Evolutionary conservation across 2,113 vertebrate species (phyloP), one percentile per base, ranked within the genome.

Genomic region (Nymphicus hollandicus): DNA sequence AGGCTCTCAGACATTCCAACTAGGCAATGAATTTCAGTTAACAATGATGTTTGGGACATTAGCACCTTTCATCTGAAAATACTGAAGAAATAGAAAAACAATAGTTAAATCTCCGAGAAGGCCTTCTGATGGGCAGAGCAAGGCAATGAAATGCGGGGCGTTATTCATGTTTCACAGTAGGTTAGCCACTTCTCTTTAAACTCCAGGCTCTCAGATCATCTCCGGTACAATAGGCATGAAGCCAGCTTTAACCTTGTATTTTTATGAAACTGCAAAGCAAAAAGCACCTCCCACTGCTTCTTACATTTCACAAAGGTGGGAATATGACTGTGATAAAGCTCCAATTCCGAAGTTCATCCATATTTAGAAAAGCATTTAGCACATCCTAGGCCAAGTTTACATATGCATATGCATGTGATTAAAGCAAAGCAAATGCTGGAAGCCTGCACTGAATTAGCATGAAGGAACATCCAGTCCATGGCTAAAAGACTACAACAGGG

Each of bases 231-330:
- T 89, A 81, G 86, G 69, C 91, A 72, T 5, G 0, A 31, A 83
- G 76, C 86, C 89, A 84, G 74, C 25, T 86, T 82, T 76, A 60
- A 93, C 86, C 52, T 71, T 81, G 69, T 93, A 61, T 84, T 88
- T 94, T 87, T 91, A 64, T 70, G 83, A 61, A 44, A 13, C 86
- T 85, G 91, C 83, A 89, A 91, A 94, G 95, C 83, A 78, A 89
- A 96, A 92, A 68, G 86, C 93, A 65, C 91, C 80, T 94, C 92
- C 95, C 13, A 92, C 91, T 91, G 95, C 93, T 95, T 72, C 91
- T 92, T 95, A 41, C 80, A 94, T 96, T 84, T 92, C 92, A 78
- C 95, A 92, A 76, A 97, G 95, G 91, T 95, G 91, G 92, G 80
- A 76, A 93, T 81, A 41, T 37, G 95, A 16, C 91, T 94, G 49